phyloP scores from a whole-genome alignment of 2,888 invertebrate species.

The Tipula lateralis region DNA sequence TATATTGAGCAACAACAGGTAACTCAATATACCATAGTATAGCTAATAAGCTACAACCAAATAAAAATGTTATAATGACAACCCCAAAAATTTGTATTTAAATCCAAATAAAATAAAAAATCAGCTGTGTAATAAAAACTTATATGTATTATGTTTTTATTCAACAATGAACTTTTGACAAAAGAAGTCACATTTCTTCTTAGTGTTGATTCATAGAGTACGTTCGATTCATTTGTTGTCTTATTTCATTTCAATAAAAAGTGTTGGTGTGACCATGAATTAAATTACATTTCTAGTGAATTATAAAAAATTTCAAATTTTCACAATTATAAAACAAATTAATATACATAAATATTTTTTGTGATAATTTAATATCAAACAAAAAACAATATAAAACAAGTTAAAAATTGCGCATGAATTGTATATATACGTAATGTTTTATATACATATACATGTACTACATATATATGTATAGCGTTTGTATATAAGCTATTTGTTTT shows the following conservation, averaged over 20 bases:
- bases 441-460: not conserved
- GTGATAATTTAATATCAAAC: not conserved
- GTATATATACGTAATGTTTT: not conserved
- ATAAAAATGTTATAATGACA: not conserved
- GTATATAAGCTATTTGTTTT: slow-evolving; percentile 13
- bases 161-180: not conserved
- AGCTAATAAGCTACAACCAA: not conserved
- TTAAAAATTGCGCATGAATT: slow-evolving; percentile 16
- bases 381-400: not conserved
- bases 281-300: not conserved
- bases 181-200: not conserved
- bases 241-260: not conserved
- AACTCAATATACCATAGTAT: not conserved
- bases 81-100: not conserved
- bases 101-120: not conserved
- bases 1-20: not conserved
- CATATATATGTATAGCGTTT: not conserved
- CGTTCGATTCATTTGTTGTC: not conserved
- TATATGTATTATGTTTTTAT: not conserved
- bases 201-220: not conserved
- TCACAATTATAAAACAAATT: not conserved
- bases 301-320: not conserved
- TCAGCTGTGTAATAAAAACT: not conserved
- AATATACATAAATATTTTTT: not conserved
- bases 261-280: not conserved